Evolutionary conservation across 2,113 vertebrate genomes (phyloP), one percentile per base, ranked within the genome.

Genomic region (Emydocephalus ijimae): DNA sequence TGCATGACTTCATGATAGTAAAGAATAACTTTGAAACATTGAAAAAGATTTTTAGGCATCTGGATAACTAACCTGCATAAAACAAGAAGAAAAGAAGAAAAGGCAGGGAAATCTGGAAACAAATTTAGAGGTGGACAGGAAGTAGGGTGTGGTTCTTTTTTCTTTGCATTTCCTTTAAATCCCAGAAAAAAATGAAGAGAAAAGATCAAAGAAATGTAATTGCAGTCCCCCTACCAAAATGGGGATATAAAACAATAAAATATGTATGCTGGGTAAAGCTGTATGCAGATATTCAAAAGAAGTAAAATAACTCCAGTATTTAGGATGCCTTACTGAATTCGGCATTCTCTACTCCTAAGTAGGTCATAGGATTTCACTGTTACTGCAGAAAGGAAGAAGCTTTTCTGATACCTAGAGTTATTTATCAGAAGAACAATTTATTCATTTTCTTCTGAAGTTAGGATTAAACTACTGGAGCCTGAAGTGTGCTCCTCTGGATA

Each of bases 231-330:
- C 50, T 15, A 18, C 52, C 87, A 97, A 97, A 97, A 97, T 96
- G 94, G 94, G n/a, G 95, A 97, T 96, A 97, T 97, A 98, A 98
- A 98, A 96, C 97, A 98, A 98, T 98, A 98, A 98, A 98, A 98
- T 97, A 97, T 97, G 97, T 97, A 98, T 94, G 91, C 92, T 93
- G 92, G 95, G 95, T 95, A 95, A 96, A 23, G 3, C n/a, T 3
- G 43, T 61, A 85, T 5, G 50, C 43, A 34, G 12, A 29, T 14
- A 0, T 69, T 89, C 3, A 14, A 90, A 26, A 89, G 12, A 69
- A 9, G 12, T 21, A 90, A 21, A 48, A 43, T 39, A 20, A 64
- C 43, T 15, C 15, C 59, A 90, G 0, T 26, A 52, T n/a, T 90
- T 64, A 89, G 59, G 59, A 5, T 90, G 8, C 10, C 59, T n/a